Conservation (phyloP, 2,797 vertebrate species). For the Sylvilagus floridanus region DNA sequence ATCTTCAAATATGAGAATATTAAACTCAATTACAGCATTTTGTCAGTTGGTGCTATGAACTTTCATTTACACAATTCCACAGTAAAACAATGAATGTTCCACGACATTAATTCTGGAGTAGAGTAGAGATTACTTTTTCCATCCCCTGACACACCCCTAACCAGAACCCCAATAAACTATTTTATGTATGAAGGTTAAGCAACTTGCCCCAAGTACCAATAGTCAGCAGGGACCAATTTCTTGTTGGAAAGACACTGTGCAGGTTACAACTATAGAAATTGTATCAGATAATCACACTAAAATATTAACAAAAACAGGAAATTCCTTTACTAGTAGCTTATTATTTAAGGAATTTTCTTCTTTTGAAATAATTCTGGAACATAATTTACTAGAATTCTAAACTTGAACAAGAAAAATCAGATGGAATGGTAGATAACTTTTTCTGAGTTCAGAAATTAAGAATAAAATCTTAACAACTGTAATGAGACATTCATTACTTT, state of each 20-base stretch:
- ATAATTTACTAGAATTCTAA: conserved; percentile 70
- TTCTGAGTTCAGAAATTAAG: conserved; percentile 76
- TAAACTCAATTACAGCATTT: conserved; percentile 60
- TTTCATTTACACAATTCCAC: conserved; percentile 47
- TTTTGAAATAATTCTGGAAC: conserved; percentile 76
- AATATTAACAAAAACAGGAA: conserved; percentile 77
- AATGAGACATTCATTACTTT: conserved; percentile 83
- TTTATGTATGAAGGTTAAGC: conserved; percentile 52
- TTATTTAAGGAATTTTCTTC: conserved; percentile 78
- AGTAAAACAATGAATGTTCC: conserved; percentile 62
- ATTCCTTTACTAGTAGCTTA: conserved; percentile 77
- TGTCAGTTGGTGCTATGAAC: conserved; percentile 25
- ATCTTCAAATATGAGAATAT: conserved; percentile 63
- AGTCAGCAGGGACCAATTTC: conserved; percentile 62
- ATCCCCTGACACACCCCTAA: conserved; percentile 45
- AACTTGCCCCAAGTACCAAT: conserved; percentile 49
- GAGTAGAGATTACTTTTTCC: conserved; percentile 46
- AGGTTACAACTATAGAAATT: conserved; percentile 65
- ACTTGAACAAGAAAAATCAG: conserved; percentile 62
- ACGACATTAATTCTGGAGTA: conserved; percentile 30
- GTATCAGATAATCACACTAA: conserved; percentile 67
- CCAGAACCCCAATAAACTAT: not conserved
- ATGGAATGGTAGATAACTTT: conserved; percentile 68
- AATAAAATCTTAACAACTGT: conserved; percentile 83
- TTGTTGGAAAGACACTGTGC: conserved; percentile 42